Base-by-base conservation (phyloP, 2,888 invertebrate genomes). In the Eumerus sabulonum region DNA sequence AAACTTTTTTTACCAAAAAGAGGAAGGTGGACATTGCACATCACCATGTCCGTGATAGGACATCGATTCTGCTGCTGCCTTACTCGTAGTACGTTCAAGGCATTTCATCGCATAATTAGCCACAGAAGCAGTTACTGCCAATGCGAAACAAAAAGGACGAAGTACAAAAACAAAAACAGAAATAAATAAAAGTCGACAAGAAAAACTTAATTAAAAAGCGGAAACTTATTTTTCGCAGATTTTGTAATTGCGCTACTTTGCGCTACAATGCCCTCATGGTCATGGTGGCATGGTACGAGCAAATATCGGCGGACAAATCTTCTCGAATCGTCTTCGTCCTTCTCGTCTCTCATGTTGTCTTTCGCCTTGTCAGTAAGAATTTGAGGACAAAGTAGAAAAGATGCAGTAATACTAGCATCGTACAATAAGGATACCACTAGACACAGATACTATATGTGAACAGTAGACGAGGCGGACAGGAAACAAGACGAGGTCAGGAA, bases 181-280 rank as follows among this genome's bases (percentile, higher is more conserved):
- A 40, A 27, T n/a, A n/a, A n/a, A n/a, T n/a, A n/a, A 62, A 9
- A 19, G n/a, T 3, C 14, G 7, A 36, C 27, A 35, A 19, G 35
- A 64, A 45, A 64, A 67, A 60, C 66, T 67, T 66, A 68, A 76
- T 76, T 70, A 68, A 77, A 71, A 73, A 59, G 63, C 51, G 63
- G 53, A 79, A 79, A 59, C 51, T 70, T 72, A 40, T 54, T 68
- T 73, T 63, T 62, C 38, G 16, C 54, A 56, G 40, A 79, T 77
- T 27, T 77, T 59, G 48, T 54, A 73, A 73, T 68, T 68, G 42
- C 63, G 56, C 66, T 72, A 51, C 50, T 72, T n/a, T 62, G 60
- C 54, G 38, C 40, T 35, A 51, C 53, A 42, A 40, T 17, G 57
- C n/a, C 68, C 17, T 51, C 54, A 38, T 27, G 45, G 18, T 12